Evolutionary conservation across 2,113 vertebrate species (phyloP).

Genomic region (Numida meleagris): DNA sequence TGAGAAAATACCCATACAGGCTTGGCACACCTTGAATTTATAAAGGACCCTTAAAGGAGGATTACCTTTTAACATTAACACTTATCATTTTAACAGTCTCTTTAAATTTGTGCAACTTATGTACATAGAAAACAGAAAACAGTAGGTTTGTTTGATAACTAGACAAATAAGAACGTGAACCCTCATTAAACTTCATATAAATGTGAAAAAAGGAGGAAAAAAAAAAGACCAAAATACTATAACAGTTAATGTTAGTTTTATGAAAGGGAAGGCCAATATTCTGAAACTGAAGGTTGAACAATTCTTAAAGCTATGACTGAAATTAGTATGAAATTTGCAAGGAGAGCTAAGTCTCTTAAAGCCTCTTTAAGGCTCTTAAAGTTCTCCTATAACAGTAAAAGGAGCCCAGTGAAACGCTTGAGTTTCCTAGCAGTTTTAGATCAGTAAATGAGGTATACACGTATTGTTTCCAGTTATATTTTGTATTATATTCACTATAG

Average conservation of each 20-base stretch:
- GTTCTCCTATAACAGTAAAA: conserved; percentile 34
- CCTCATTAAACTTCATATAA: not conserved
- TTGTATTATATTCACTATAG: not conserved
- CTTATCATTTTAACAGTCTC: no score
- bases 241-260: not conserved
- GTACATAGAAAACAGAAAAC: not conserved
- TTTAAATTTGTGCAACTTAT: not conserved
- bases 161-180: not conserved
- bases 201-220: not conserved
- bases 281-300: conserved; percentile 3
- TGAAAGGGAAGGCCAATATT: not conserved
- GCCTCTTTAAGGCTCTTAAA: no score
- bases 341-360: conserved; percentile 42
- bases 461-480: not conserved
- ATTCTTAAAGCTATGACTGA: conserved; percentile 38
- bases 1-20: conserved; percentile 46
- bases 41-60: not conserved
- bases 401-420: conserved; percentile 16
- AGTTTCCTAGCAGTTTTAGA: conserved; percentile 19
- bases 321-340: not conserved
- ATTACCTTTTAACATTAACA: not conserved
- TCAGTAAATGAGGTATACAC: not conserved
- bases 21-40: conserved; percentile 8
- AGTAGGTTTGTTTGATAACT: not conserved
- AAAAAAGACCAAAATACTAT: not conserved